phyloP scores from a whole-genome alignment of 2,888 invertebrate genomes.

The Escarpia spicata region DNA sequence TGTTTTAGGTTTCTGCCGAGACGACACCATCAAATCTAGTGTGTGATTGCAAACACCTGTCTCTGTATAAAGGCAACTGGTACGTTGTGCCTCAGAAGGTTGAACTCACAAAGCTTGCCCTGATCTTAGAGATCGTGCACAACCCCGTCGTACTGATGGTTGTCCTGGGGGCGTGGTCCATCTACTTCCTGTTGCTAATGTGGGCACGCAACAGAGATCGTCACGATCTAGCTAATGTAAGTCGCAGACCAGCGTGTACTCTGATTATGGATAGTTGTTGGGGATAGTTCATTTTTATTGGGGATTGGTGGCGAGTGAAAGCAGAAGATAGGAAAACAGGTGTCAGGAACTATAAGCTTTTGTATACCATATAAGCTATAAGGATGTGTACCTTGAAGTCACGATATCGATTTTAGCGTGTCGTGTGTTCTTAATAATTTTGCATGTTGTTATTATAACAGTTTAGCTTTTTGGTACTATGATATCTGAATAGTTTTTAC shows the following conservation, averaged over 20 bases:
- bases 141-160: constrained; percentile 53
- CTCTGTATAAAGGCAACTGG: constrained; percentile 18
- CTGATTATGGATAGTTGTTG: neutral
- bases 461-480: no score
- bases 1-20: neutral
- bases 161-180: constrained; percentile 46
- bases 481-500: no score
- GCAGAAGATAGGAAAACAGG: no score
- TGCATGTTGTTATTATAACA: no score
- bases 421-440: no score
- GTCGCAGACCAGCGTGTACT: neutral
- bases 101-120: neutral
- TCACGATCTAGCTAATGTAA: constrained; percentile 45
- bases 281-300: no score
- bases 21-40: neutral
- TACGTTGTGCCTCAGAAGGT: constrained; percentile 21
- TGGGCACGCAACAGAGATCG: constrained; percentile 49
- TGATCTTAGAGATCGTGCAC: constrained; percentile 41
- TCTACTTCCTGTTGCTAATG: constrained; percentile 47
- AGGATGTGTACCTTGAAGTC: no score
- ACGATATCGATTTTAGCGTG: no score
- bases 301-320: no score
- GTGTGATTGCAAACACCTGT: constrained; percentile 24
- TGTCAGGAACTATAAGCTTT: no score
- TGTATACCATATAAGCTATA: no score